Conservation (phyloP, 2,113 vertebrate genomes). For the Sinocyclocheilus anophthalmus region DNA sequence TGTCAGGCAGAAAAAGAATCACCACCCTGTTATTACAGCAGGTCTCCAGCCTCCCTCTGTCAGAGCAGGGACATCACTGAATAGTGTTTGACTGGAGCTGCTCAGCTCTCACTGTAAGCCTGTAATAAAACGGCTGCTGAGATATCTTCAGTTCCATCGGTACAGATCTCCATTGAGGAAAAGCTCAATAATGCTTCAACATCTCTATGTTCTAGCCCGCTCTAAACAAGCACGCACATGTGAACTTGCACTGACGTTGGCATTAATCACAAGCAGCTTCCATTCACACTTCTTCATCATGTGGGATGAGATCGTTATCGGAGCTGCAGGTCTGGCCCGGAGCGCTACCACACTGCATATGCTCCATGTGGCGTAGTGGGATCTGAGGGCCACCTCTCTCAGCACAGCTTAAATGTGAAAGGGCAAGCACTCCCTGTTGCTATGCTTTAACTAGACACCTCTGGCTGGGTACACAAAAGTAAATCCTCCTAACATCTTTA, state of each 20-base stretch:
- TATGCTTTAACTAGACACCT: slow-evolving; percentile 15
- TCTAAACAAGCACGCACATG: neutral
- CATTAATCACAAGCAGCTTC: slow-evolving; percentile 10
- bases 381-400: slow-evolving; percentile 32
- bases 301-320: slow-evolving; percentile 3
- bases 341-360: neutral
- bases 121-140: slow-evolving; percentile 45
- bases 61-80: neutral
- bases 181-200: neutral
- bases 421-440: neutral
- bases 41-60: neutral
- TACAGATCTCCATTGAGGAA: slow-evolving; percentile 45
- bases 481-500: slow-evolving; percentile 12
- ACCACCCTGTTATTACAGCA: slow-evolving; percentile 36
- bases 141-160: slow-evolving; percentile 23
- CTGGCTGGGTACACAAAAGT: slow-evolving; percentile 8
- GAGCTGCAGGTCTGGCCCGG: slow-evolving; percentile 33
- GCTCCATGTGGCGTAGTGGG: slow-evolving; percentile 4
- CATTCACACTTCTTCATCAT: slow-evolving; percentile 29
- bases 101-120: slow-evolving; percentile 29
- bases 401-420: slow-evolving; percentile 8
- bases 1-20: slow-evolving; percentile 31
- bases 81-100: slow-evolving; percentile 17
- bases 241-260: neutral
- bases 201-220: neutral